Conservation (phyloP, 2,113 vertebrate species). For the Salvelinus fontinalis region DNA sequence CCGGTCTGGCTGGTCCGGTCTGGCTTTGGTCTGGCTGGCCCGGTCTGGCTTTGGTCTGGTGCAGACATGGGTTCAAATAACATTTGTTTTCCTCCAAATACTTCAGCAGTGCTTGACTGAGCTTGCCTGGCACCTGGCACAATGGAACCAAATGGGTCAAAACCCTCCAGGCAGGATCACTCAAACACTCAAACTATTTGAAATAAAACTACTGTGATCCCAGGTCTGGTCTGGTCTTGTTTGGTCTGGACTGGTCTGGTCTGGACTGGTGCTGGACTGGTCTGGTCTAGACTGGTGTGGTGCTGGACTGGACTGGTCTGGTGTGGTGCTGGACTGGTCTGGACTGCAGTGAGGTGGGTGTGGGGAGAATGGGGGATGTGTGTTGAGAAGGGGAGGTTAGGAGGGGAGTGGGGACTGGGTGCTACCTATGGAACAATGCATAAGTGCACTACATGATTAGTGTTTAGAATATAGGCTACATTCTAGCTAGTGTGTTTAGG, state of each 20-base stretch:
- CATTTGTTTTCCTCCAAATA: too few relatives aligned
- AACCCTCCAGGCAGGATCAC: too few relatives aligned
- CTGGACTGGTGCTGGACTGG: constrained; percentile 11
- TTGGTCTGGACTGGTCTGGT: constrained; percentile 36
- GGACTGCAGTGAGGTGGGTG: constrained; percentile 31
- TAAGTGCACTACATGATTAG: neutral
- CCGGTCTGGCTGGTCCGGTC: neutral
- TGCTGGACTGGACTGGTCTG: constrained; percentile 46
- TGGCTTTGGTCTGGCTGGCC: constrained; percentile 9
- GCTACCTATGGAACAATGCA: neutral
- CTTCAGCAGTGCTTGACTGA: too few relatives aligned
- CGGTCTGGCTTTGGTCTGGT: too few relatives aligned
- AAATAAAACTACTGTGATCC: too few relatives aligned
- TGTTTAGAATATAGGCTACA: neutral
- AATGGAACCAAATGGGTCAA: too few relatives aligned
- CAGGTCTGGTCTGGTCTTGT: constrained; percentile 30
- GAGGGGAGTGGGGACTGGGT: constrained; percentile 1
- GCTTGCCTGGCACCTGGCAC: too few relatives aligned
- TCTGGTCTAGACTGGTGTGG: neutral
- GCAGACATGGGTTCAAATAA: too few relatives aligned
- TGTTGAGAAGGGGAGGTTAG: neutral
- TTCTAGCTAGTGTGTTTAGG: neutral
- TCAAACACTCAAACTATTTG: too few relatives aligned
- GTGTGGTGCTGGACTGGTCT: constrained; percentile 44
- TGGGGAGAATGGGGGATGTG: constrained; percentile 27